phyloP scores from a whole-genome alignment of 1,140 invertebrate species.

The Drosophila biarmipes region DNA sequence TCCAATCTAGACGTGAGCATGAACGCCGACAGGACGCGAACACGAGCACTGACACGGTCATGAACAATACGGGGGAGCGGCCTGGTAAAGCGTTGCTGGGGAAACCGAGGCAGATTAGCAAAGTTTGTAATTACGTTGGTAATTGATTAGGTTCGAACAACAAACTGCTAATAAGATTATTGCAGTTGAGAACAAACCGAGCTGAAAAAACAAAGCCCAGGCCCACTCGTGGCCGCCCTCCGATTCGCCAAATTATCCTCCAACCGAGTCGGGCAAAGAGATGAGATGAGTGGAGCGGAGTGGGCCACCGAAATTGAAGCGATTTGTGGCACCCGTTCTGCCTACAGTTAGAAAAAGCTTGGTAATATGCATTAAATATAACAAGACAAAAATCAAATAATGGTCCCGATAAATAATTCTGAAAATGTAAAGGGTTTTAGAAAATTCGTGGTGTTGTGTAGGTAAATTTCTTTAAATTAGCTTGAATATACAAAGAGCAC shows the following conservation, averaged over 20 bases:
- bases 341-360: conserved; percentile 11
- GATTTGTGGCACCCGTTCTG: conserved; percentile 75
- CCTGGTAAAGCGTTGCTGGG: conserved; percentile 21
- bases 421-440: no score
- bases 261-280: background rate
- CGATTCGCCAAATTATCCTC: conserved; percentile 35
- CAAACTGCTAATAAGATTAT: conserved; percentile 85
- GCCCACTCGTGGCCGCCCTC: conserved; percentile 15
- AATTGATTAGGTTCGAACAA: conserved; percentile 85
- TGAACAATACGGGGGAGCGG: conserved; percentile 8
- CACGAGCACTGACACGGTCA: conserved; percentile 21
- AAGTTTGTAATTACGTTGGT: conserved; percentile 85
- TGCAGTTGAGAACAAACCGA: conserved; percentile 81
- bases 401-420: background rate
- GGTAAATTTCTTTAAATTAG: no score
- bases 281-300: background rate
- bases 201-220: conserved; percentile 75
- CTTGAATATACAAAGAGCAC: no score
- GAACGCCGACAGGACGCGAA: conserved; percentile 18
- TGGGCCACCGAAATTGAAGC: conserved; percentile 73
- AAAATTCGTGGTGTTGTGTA: no score
- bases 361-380: background rate
- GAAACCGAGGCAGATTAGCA: conserved; percentile 81
- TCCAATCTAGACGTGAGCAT: conserved; percentile 49
- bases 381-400: no score